Base-by-base conservation (phyloP, 2,888 invertebrate genomes). In the Athalia circularis region DNA sequence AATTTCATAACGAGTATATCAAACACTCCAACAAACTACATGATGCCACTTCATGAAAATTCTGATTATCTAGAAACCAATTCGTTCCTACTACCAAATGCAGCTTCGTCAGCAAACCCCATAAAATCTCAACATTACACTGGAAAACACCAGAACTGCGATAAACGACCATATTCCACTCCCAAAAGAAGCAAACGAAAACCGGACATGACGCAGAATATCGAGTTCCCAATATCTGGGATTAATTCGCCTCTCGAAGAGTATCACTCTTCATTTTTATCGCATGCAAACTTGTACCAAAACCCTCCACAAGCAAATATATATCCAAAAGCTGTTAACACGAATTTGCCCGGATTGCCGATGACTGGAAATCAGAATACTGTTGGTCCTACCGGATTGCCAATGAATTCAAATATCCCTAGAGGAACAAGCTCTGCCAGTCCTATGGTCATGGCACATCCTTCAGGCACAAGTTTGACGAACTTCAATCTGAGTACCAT, bases 401-500 rank as follows among this genome's bases (percentile, higher is more conserved):
- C 83, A 3, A 81, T 85, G 78, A 86, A 85, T 79, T 80, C 85
- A 3, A 87, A 87, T 77, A 67, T 83, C 5, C 82, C 87, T 52
- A 83, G 84, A 15, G 84, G 85, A 13, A 85, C 84, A 5, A 82
- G 84, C 4, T 80, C 84, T 3, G 82, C 84, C 76, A 88, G 88
- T 78, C 84, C 87, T 0, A 87, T 87, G 83, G 83, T 85, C 4
- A 88, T 89, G 85, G 84, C 83, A 3, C 90, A 90, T 86, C 89
- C 90, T 0, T 90, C 90, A 4, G 92, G 93, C 57, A 92, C 92
- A 5, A 92, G 92, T 77, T 89, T 94, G 54, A 95, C 96, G 0
- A 96, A 96, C 88, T 96, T 96, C 87, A 96, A 96, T 90, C 91
- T 96, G 62, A 95, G 95, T 85, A 94, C 96, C 0, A 95, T 96